Evolutionary conservation across 2,797 vertebrate genomes (phyloP), one percentile per base, ranked within the genome.

Genomic region (Esox lucius): DNA sequence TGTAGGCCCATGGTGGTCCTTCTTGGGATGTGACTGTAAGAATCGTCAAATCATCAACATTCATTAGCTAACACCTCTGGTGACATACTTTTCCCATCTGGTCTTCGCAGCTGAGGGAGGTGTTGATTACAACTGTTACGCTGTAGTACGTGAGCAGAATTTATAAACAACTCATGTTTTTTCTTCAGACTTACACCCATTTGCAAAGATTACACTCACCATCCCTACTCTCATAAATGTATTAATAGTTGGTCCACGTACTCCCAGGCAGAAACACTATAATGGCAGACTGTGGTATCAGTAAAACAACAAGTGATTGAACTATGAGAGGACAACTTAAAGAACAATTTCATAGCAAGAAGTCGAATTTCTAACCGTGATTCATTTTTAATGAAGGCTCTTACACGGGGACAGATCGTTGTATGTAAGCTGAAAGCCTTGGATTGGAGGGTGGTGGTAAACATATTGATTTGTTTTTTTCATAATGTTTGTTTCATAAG

Each of bases 71-170:
- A 31, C 62, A 65, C 62, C 62, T 65, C 62, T 16, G 28, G 62
- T 31, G 62, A 62, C 33, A 65, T 62, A 28, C 62, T 65, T 28
- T 12, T 15, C 16, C 62, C 62, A 65, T 65, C 62, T 65, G 62
- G 13, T 65, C 28, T 31, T 65, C 62, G 13, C 62, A 65, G 26
- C 62, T 4, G 62, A 33, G 12, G 13, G 4, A 65, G 39, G 86
- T 87, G 87, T 89, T 90, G 84, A 88, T 88, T 88, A 86, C 86
- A 86, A 84, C 80, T 51, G 72, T 77, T 86, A 70, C 68, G 12
- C 68, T 70, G 26, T 35, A 22, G 66, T 11, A 42, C 1, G 35
- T 42, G 59, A 12, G 65, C 31, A 31, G 68, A 11, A 51, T 70
- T 12, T 28, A 26, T 19, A 9, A 16, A 24, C 49, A 0, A 70